phyloP scores from a whole-genome alignment of 1,140 invertebrate genomes.

The Cydia strobilella region DNA sequence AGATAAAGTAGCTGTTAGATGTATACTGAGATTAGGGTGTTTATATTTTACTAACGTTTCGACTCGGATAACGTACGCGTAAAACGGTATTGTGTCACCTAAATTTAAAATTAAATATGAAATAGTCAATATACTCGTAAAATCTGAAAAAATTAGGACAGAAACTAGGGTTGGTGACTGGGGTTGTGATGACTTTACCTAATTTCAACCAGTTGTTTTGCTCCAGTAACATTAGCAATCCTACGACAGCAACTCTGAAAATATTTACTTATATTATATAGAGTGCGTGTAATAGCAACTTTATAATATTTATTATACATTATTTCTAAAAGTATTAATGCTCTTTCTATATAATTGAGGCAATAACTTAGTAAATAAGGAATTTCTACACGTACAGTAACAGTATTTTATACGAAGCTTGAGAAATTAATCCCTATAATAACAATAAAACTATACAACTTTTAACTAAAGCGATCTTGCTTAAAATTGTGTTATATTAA shows the following conservation, averaged over 20 bases:
- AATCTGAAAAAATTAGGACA: background rate
- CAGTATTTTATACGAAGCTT: slow-evolving; percentile 61
- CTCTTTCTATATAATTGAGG: slow-evolving; percentile 55
- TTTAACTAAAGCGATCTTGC: slow-evolving; percentile 44
- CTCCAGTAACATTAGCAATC: slow-evolving; percentile 31
- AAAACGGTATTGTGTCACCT: slow-evolving; percentile 15
- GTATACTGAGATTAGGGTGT: slow-evolving; percentile 21
- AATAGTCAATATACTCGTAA: background rate
- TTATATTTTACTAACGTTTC: slow-evolving; percentile 2
- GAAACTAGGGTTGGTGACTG: slow-evolving; percentile 32
- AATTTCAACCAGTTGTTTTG: slow-evolving; percentile 38
- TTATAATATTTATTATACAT: slow-evolving; percentile 43
- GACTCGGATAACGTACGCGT: background rate
- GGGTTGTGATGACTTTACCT: slow-evolving; percentile 48
- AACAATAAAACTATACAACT: slow-evolving; percentile 47
- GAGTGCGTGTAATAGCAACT: slow-evolving; percentile 43
- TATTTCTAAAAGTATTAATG: slow-evolving; percentile 40
- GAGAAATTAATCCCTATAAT: slow-evolving; percentile 44
- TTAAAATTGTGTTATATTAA: slow-evolving; percentile 41
- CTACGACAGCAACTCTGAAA: slow-evolving; percentile 35
- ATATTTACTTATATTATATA: slow-evolving; percentile 35
- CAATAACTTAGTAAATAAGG: slow-evolving; percentile 63
- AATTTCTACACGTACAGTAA: slow-evolving; percentile 50
- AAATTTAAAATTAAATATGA: background rate
- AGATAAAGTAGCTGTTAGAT: slow-evolving; percentile 25